Base-by-base conservation (phyloP, 2,113 vertebrate genomes). In the Actenoides hombroni region DNA sequence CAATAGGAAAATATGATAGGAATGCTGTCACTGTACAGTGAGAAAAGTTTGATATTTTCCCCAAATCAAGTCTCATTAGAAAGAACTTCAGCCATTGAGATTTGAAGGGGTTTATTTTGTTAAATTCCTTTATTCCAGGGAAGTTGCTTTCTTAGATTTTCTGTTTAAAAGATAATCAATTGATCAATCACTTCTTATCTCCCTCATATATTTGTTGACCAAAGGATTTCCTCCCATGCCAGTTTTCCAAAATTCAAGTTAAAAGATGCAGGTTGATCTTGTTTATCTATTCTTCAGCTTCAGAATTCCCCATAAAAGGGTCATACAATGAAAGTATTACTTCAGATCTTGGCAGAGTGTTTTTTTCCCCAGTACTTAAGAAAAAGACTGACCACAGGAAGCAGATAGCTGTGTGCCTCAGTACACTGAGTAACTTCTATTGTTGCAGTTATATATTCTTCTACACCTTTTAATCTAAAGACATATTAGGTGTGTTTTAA, bases 1-100 rank as follows among this genome's bases (percentile, higher is more conserved):
- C 94, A 91, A 3, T 82, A 81, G 94, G 86, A 96, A 95, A 95
- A 92, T 89, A 95, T 92, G 88, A 91, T 78, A 89, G 83, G 94
- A 97, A 95, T 95, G 91, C 81, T 92, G 80, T 92, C 69, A 69
- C 77, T 79, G 33, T 87, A 86, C 42, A 46, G 73, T 91, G 83
- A 95, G 83, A 84, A 71, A 94, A 95, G 74, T 88, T 85, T 93
- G 83, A 68, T 96, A 61, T 94, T 91, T 95, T 94, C 44, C 33
- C 48, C 20, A 84, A 60, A 86, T 82, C 42, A 48, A 76, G 53
- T 81, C 74, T 64, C 61, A n/a, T 82, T 95, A 84, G 91, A 75
- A 92, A 88, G 86, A 84, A 75, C 57, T 84, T 81, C 29, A 88
- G 33, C 83, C 28, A 17, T 9, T 78, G 69, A 71, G 53, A 40